Evolutionary conservation across 2,113 vertebrate species (phyloP).

Genomic region (Trinectes maculatus): DNA sequence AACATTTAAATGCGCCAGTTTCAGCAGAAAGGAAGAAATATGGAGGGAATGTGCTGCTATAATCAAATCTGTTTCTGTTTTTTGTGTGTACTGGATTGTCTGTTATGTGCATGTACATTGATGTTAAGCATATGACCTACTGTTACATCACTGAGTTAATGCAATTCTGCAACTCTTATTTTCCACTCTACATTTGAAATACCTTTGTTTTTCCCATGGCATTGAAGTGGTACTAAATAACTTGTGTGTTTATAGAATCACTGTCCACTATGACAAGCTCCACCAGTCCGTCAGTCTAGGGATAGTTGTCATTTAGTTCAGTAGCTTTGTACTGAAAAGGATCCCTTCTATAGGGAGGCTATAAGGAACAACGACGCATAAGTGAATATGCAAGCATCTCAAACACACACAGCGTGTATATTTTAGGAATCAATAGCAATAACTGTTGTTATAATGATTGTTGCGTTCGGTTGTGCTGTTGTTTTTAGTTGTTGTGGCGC

Average conservation of each 20-base stretch:
- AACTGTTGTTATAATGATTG: too few species aligned
- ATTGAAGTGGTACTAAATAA: background rate
- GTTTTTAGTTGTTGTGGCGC: too few species aligned
- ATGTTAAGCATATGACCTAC: slow-evolving; percentile 22
- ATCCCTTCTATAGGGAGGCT: too few species aligned
- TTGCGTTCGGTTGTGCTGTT: too few species aligned
- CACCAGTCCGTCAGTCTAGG: background rate
- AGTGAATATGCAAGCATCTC: too few species aligned
- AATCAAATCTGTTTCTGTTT: slow-evolving; percentile 56
- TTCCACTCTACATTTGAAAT: slow-evolving; percentile 12
- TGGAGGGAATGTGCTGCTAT: slow-evolving; percentile 69
- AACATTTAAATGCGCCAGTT: slow-evolving; percentile 62
- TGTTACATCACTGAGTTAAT: slow-evolving; percentile 25
- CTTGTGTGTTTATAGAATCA: background rate
- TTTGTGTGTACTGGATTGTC: slow-evolving; percentile 18
- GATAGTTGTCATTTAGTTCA: background rate
- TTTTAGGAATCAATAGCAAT: too few species aligned
- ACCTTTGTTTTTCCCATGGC: background rate
- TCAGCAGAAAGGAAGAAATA: slow-evolving; percentile 61
- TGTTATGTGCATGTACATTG: background rate
- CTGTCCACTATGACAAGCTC: background rate
- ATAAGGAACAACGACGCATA: too few species aligned
- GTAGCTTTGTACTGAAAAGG: background rate
- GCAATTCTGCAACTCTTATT: background rate
- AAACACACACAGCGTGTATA: too few species aligned